phyloP scores from a whole-genome alignment of 2,888 invertebrate species.

The Athalia cordata region DNA sequence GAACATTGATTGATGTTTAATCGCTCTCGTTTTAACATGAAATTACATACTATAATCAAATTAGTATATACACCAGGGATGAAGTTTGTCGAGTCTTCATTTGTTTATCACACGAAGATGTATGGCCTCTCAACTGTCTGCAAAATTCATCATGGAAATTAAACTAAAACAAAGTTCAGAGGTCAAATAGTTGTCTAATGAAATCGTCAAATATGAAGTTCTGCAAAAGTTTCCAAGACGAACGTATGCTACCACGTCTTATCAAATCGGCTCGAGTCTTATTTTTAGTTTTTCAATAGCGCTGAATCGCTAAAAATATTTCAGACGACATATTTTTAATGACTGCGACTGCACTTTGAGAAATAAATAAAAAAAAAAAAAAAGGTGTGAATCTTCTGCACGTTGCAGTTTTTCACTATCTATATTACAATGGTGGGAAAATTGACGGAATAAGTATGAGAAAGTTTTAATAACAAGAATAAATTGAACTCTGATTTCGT shows the following conservation, averaged over 20 bases:
- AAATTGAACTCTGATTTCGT: background rate
- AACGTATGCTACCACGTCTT: background rate
- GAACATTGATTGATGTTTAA: background rate
- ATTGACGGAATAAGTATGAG: background rate
- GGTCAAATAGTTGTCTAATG: background rate
- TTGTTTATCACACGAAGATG: background rate
- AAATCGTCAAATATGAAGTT: conserved; percentile 19
- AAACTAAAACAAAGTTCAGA: conserved; percentile 22
- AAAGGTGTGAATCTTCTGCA: conserved; percentile 11
- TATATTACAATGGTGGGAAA: background rate
- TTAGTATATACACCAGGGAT: background rate
- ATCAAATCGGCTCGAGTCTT: background rate
- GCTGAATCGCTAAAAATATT: background rate
- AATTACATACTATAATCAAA: background rate
- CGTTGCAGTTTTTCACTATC: background rate
- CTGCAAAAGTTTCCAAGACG: background rate
- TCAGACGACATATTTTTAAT: too few species aligned
- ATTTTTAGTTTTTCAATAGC: too few species aligned
- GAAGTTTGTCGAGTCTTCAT: background rate
- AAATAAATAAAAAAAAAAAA: background rate
- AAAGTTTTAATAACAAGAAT: conserved; percentile 15
- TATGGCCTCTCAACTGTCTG: background rate
- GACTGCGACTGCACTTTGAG: too few species aligned
- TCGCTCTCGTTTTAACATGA: background rate
- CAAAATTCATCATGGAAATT: conserved; percentile 25